Conservation (phyloP, 2,888 invertebrate species). For the Volucella inflata region DNA sequence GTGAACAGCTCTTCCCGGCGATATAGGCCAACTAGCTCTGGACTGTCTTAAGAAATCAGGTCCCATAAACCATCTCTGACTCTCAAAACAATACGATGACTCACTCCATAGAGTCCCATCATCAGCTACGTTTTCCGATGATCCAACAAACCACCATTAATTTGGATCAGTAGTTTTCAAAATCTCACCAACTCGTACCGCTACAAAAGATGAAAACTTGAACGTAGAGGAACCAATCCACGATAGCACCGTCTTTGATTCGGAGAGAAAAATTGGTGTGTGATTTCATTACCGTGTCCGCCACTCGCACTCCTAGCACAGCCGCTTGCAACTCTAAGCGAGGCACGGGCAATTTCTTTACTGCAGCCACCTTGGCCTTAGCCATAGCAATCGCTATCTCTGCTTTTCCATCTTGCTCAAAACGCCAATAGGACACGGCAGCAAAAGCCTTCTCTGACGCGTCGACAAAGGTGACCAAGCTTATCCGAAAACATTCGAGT, state of each 20-base stretch:
- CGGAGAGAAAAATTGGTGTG: conserved; percentile 46
- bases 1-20: not conserved
- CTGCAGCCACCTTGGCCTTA: no score
- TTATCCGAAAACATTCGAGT: no score
- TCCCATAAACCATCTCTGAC: conserved; percentile 18
- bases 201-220: conserved; percentile 25
- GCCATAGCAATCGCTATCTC: no score
- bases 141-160: conserved; percentile 22
- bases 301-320: no score
- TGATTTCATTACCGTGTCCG: no score
- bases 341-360: no score
- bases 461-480: no score
- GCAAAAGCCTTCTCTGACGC: no score
- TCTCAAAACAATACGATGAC: not conserved
- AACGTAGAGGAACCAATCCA: conserved; percentile 24
- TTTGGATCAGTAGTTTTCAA: conserved; percentile 8
- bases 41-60: not conserved
- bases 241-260: conserved; percentile 34
- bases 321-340: no score
- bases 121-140: conserved; percentile 26
- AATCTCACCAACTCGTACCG: not conserved
- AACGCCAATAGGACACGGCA: no score
- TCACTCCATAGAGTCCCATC: conserved; percentile 27
- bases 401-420: no score
- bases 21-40: conserved; percentile 4